Evolutionary conservation across 2,797 vertebrate genomes (phyloP).

Genomic region (Leontopithecus rosalia): DNA sequence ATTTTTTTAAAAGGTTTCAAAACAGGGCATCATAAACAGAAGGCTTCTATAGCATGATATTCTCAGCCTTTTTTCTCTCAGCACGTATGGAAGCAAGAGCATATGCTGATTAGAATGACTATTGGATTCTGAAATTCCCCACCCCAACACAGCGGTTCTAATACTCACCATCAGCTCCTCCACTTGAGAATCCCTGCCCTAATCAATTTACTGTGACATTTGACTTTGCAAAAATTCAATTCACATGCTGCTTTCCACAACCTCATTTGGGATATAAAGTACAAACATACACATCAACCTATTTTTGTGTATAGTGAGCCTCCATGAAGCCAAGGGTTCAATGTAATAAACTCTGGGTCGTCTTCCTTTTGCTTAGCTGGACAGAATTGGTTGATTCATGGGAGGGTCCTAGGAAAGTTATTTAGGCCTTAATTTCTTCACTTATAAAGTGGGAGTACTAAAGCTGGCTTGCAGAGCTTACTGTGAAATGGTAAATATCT

Average conservation of each 20-base stretch:
- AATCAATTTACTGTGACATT: neutral
- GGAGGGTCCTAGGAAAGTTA: neutral
- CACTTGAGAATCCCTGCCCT: neutral
- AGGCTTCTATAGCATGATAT: neutral
- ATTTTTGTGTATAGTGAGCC: neutral
- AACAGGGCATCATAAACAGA: neutral
- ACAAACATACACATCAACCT: neutral
- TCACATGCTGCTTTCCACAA: neutral
- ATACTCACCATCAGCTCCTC: neutral
- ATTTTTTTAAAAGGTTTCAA: neutral
- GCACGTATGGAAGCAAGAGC: neutral
- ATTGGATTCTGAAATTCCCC: neutral
- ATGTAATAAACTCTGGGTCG: neutral
- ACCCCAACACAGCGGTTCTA: neutral
- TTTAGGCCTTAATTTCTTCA: neutral
- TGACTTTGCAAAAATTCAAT: neutral
- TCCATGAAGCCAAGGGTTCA: neutral
- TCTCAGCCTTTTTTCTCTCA: neutral
- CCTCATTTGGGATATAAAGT: neutral
- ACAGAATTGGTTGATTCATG: neutral
- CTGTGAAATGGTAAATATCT: neutral
- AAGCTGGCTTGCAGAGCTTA: neutral
- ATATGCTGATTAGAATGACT: neutral
- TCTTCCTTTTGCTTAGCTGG: neutral
- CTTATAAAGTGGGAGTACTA: neutral